These are phyloP conservation scores for Phoebastria nigripes DNA, from an alignment of 2,797 vertebrate genomes.

Conservation along the genomic window DNA sequence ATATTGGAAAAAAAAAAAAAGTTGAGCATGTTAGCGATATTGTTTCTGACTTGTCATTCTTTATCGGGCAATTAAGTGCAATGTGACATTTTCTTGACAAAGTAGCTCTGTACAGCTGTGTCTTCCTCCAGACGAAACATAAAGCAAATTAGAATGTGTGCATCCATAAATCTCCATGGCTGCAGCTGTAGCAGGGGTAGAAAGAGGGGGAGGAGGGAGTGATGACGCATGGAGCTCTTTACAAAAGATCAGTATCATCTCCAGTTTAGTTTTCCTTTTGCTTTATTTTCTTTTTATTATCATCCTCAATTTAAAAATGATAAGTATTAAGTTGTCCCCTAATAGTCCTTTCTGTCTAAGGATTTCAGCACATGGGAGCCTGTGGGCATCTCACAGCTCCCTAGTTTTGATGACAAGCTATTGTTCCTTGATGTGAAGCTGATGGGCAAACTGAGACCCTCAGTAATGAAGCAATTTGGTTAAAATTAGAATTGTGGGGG, in stretches of 20 bases:
- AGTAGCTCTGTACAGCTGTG: constrained; percentile 35
- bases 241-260: background rate
- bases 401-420: background rate
- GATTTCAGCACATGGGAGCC: background rate
- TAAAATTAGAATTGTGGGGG: background rate
- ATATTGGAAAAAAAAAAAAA: background rate
- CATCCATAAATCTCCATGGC: constrained; percentile 37
- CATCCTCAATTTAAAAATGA: background rate
- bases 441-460: background rate
- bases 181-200: background rate
- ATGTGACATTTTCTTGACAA: constrained; percentile 55
- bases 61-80: constrained; percentile 56
- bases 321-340: background rate
- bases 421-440: background rate
- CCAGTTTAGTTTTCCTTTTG: background rate
- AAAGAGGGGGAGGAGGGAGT: background rate
- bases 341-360: background rate
- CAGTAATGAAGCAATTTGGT: background rate
- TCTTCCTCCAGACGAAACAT: constrained; percentile 37
- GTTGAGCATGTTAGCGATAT: background rate
- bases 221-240: background rate
- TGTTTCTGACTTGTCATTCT: constrained; percentile 43
- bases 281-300: background rate
- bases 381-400: background rate
- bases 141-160: constrained; percentile 1